These are phyloP conservation scores for Hydropotes inermis DNA, from an alignment of 2,113 vertebrate genomes.

Conservation along the genomic window DNA sequence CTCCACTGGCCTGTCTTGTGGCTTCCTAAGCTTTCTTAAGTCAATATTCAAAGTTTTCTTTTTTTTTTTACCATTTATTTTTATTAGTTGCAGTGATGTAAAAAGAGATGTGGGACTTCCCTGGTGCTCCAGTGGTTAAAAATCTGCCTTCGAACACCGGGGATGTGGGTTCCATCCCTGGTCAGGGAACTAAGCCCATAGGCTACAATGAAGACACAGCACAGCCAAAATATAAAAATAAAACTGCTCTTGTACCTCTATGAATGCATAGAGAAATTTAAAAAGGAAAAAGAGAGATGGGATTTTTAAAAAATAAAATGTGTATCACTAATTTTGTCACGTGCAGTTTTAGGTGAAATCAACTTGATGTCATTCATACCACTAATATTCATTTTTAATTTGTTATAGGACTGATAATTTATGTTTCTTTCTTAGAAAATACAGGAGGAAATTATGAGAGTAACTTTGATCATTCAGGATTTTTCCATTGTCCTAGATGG, in stretches of 20 bases:
- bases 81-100: neutral
- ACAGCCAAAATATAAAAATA: neutral
- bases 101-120: neutral
- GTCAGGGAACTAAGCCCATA: neutral
- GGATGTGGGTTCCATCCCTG: neutral
- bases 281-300: neutral
- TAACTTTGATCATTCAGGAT: neutral
- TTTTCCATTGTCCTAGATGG: neutral
- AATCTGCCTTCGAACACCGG: neutral
- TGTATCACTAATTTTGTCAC: neutral
- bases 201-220: neutral
- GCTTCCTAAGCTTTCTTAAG: neutral
- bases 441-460: neutral
- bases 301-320: neutral
- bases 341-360: neutral
- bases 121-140: neutral
- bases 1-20: fast-evolving
- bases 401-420: neutral
- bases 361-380: neutral
- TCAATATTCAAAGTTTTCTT: neutral
- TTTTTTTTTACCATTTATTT: too few species aligned
- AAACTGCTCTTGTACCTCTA: neutral
- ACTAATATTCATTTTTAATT: neutral
- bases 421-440: neutral
- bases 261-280: neutral